Evolutionary conservation across 2,797 vertebrate species (phyloP).

Genomic region (Heterohyrax brucei): DNA sequence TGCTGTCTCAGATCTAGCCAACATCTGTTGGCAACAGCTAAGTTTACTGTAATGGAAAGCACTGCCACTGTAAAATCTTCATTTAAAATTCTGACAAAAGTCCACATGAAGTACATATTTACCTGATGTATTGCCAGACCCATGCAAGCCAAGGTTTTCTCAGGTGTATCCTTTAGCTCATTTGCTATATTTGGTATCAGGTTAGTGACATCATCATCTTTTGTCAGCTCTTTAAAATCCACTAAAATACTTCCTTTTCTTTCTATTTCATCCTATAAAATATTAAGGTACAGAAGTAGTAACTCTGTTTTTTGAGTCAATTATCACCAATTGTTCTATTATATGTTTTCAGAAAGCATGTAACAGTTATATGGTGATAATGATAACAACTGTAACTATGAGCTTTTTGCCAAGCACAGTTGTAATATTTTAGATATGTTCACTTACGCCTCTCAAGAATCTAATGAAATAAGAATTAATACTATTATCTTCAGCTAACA

Average conservation of each 20-base stretch:
- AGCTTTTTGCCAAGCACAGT: background rate
- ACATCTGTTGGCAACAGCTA: slow-evolving; percentile 46
- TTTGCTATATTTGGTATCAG: slow-evolving; percentile 91
- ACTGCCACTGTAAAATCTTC: background rate
- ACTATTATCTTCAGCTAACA: background rate
- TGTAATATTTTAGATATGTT: slow-evolving; percentile 52
- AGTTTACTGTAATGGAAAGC: slow-evolving; percentile 39
- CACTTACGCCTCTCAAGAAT: slow-evolving; percentile 54
- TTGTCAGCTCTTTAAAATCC: slow-evolving; percentile 95
- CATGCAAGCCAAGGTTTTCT: slow-evolving; percentile 95
- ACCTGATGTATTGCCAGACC: slow-evolving; percentile 98
- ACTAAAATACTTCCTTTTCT: slow-evolving; percentile 98
- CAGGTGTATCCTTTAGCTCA: slow-evolving; percentile 95
- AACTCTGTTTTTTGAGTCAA: slow-evolving; percentile 14
- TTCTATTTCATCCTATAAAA: slow-evolving; percentile 98
- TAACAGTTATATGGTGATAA: background rate
- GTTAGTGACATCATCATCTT: slow-evolving; percentile 89
- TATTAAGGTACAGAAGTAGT: slow-evolving; percentile 69
- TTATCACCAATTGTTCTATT: slow-evolving; percentile 34
- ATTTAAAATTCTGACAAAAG: slow-evolving; percentile 43
- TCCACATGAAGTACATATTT: background rate
- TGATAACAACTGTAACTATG: background rate
- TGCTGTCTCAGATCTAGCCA: slow-evolving; percentile 34
- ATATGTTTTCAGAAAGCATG: slow-evolving; percentile 43
- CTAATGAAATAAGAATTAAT: background rate